These are phyloP conservation scores for Caranx ignobilis DNA, from an alignment of 2,113 vertebrate species.

Conservation along the genomic window DNA sequence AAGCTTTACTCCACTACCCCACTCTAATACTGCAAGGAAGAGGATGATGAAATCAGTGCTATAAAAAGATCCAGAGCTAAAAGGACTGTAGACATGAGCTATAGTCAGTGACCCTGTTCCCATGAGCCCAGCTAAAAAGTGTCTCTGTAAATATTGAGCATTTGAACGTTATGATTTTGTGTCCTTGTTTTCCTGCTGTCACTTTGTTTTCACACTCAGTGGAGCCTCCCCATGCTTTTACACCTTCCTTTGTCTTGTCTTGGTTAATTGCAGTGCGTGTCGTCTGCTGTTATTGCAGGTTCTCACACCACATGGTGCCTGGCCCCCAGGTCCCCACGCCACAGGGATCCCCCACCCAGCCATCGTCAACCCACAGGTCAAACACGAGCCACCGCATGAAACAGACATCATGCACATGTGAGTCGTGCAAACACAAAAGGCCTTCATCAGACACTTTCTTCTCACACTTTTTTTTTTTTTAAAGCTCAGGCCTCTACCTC, in stretches of 20 bases:
- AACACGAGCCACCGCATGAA: conserved; percentile 97
- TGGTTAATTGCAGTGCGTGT: conserved; percentile 28
- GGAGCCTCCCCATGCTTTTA: neutral
- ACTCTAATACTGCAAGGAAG: neutral
- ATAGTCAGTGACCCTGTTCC: neutral
- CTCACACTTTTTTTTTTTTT: neutral
- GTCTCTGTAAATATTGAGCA: neutral
- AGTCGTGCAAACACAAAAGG: conserved; percentile 76
- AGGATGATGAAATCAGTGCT: conserved; percentile 6
- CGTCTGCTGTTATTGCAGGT: conserved; percentile 85
- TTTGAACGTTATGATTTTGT: neutral
- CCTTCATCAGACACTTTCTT: conserved; percentile 15
- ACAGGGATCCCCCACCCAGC: conserved; percentile 99
- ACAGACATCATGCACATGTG: conserved; percentile 98
- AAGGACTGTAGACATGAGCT: neutral
- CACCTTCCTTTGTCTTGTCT: neutral
- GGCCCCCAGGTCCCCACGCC: conserved; percentile 96
- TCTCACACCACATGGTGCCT: conserved; percentile 99
- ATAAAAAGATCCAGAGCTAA: conserved; percentile 1
- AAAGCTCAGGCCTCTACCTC: neutral
- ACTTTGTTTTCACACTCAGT: neutral
- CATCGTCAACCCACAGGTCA: conserved; percentile 99
- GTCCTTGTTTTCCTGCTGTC: neutral
- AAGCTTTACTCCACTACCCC: conserved; percentile 4
- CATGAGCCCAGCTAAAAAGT: neutral